Conservation (phyloP, 2,888 invertebrate genomes). For the Dione juno region DNA sequence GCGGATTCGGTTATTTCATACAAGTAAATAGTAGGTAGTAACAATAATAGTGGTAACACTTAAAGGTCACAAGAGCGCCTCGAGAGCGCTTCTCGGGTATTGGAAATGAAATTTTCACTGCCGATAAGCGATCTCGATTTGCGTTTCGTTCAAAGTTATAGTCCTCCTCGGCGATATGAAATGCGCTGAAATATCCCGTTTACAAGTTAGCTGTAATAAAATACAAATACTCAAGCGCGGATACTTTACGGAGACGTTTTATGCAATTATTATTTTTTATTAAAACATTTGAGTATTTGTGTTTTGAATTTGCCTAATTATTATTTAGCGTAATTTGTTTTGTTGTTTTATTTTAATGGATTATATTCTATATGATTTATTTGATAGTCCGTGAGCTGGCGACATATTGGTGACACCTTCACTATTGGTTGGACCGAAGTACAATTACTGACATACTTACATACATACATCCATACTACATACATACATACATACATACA, state of each 20-base stretch:
- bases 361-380: conserved; percentile 76
- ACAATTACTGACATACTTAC: neutral
- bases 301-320: conserved; percentile 61
- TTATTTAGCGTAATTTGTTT: conserved; percentile 72
- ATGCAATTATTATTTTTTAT: conserved; percentile 31
- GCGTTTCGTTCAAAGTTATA: conserved; percentile 48
- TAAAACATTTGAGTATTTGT: conserved; percentile 75
- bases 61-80: conserved; percentile 57
- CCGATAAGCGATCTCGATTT: conserved; percentile 59
- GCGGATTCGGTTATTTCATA: neutral
- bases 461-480: no score
- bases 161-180: neutral
- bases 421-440: neutral
- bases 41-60: conserved; percentile 55
- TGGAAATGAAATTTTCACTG: conserved; percentile 71
- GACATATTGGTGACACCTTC: conserved; percentile 5
- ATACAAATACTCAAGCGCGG: conserved; percentile 78
- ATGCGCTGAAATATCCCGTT: conserved; percentile 34
- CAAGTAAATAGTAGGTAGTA: neutral
- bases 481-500: no score
- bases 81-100: conserved; percentile 53
- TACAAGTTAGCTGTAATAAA: conserved; percentile 61
- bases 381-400: conserved; percentile 31
- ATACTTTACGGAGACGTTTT: neutral
- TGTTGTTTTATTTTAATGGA: conserved; percentile 82